These are phyloP conservation scores for Rhinolophus sinicus DNA, from an alignment of 2,113 vertebrate genomes.

Conservation along the genomic window DNA sequence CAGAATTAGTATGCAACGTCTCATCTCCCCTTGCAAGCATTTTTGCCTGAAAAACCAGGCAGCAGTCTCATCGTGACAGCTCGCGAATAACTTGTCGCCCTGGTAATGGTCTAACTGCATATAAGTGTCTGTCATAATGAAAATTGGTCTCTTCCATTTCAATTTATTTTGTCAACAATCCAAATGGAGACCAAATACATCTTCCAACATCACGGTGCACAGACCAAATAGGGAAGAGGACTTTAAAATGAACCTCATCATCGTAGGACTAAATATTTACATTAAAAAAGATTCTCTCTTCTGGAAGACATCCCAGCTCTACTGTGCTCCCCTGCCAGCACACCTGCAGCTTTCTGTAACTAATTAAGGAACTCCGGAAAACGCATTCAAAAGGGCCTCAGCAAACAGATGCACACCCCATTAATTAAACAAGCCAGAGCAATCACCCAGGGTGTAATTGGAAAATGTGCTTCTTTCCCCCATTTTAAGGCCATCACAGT, in stretches of 20 bases:
- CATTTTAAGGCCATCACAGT: slow-evolving; percentile 62
- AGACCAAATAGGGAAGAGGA: slow-evolving; percentile 57
- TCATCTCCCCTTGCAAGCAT: neutral
- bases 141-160: slow-evolving; percentile 69
- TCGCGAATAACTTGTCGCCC: slow-evolving; percentile 65
- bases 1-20: slow-evolving; percentile 3
- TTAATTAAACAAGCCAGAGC: slow-evolving; percentile 72
- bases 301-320: slow-evolving; percentile 82
- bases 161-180: slow-evolving; percentile 78
- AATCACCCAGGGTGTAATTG: slow-evolving; percentile 67
- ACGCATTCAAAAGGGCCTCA: slow-evolving; percentile 74
- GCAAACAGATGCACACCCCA: slow-evolving; percentile 74
- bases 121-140: slow-evolving; percentile 64
- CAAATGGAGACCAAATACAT: slow-evolving; percentile 64
- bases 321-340: slow-evolving; percentile 77
- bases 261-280: slow-evolving; percentile 83
- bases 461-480: slow-evolving; percentile 66
- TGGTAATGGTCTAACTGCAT: slow-evolving; percentile 58
- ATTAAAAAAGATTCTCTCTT: slow-evolving; percentile 72
- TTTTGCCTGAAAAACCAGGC: slow-evolving; percentile 42
- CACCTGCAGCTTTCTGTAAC: slow-evolving; percentile 86
- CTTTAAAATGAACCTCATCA: slow-evolving; percentile 77
- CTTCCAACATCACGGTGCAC: slow-evolving; percentile 66
- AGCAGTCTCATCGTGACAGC: slow-evolving; percentile 40
- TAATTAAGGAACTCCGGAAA: slow-evolving; percentile 85